Evolutionary conservation across 2,797 vertebrate species (phyloP).

Genomic region (Meriones psammophilus): DNA sequence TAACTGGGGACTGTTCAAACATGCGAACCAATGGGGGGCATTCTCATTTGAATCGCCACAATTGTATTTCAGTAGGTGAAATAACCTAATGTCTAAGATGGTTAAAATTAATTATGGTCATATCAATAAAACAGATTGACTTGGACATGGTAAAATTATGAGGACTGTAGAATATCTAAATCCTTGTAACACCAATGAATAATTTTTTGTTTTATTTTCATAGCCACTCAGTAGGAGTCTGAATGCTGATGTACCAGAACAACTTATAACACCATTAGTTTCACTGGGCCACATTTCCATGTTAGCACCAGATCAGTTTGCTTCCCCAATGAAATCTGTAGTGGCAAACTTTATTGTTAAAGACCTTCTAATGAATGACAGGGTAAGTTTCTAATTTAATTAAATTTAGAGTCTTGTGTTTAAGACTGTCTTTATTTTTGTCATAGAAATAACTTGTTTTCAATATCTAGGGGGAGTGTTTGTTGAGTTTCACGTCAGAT

Average conservation of each 20-base stretch:
- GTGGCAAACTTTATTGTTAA: conserved; percentile 99
- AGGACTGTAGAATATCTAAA: conserved; percentile 41
- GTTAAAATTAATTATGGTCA: conserved; percentile 55
- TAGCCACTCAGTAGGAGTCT: conserved; percentile 98
- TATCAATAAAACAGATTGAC: conserved; percentile 61
- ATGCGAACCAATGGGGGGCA: neutral
- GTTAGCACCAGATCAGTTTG: conserved; percentile 99
- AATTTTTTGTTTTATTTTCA: conserved; percentile 72
- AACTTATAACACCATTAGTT: conserved; percentile 98
- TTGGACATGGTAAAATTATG: conserved; percentile 44
- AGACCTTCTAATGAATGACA: conserved; percentile 99
- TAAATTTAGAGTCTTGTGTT: conserved; percentile 23
- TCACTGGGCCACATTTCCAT: conserved; percentile 99
- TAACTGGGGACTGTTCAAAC: neutral
- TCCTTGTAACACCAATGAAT: conserved; percentile 56
- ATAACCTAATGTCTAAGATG: neutral
- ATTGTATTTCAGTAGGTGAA: conserved; percentile 40
- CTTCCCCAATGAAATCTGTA: conserved; percentile 99
- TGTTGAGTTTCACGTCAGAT: neutral
- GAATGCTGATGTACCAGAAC: conserved; percentile 98
- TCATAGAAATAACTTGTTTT: conserved; percentile 48
- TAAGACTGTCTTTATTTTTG: conserved; percentile 47
- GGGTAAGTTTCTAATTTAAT: conserved; percentile 90
- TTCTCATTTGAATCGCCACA: neutral
- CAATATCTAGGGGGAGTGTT: neutral